Conservation (phyloP, 2,888 invertebrate genomes). For the Ormyrus thymus region DNA sequence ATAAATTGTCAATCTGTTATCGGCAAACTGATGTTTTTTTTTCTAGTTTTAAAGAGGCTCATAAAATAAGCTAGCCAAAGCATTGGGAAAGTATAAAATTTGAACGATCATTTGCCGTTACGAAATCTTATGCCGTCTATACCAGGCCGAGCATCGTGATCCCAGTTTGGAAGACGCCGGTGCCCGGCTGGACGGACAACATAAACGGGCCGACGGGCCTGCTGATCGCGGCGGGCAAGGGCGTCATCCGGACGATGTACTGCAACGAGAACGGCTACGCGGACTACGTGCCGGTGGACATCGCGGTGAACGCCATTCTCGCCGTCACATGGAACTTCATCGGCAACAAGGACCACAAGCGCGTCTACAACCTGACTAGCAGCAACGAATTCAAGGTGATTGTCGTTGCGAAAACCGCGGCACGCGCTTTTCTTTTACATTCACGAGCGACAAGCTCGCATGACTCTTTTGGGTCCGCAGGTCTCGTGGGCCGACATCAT, state of each 20-base stretch:
- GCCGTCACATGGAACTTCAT: constrained; percentile 82
- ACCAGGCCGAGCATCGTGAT: constrained; percentile 80
- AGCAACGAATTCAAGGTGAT: constrained; percentile 86
- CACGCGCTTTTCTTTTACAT: background rate
- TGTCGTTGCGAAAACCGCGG: background rate
- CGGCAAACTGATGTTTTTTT: no score
- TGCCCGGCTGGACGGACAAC: constrained; percentile 95
- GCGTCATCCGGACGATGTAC: constrained; percentile 92
- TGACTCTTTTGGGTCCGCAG: constrained; percentile 58
- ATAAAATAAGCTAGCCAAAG: no score
- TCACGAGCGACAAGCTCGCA: background rate
- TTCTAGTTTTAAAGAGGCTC: no score
- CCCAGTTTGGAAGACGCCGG: constrained; percentile 89
- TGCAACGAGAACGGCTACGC: constrained; percentile 87
- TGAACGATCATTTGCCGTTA: background rate
- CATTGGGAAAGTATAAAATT: no score
- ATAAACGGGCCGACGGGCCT: constrained; percentile 94
- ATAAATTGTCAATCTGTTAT: no score
- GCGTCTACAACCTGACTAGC: constrained; percentile 85
- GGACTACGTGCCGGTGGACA: constrained; percentile 87
- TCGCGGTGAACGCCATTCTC: constrained; percentile 87
- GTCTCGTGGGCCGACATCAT: constrained; percentile 93
- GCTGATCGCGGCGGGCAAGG: constrained; percentile 88
- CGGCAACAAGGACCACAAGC: constrained; percentile 76
- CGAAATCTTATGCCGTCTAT: background rate